Base-by-base conservation (phyloP, 2,113 vertebrate species). In the Heliornis fulica region DNA sequence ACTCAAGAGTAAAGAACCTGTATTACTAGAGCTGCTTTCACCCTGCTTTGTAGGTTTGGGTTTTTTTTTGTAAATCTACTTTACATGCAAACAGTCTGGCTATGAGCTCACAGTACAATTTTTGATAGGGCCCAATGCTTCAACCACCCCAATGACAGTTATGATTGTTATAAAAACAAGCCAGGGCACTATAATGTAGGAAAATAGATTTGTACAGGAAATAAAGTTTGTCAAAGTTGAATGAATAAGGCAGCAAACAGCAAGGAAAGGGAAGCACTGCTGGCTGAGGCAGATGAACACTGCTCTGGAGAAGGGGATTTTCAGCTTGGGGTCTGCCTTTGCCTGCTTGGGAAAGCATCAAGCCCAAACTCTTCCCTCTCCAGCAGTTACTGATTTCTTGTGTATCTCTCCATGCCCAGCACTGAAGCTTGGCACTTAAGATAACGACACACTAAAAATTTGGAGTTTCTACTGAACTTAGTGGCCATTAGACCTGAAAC, bases 401-500 rank as follows among this genome's bases (percentile, higher is more conserved):
- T 31, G 8, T 34, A 43, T 80, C 60, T 78, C 22, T 82, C 50
- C 40, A 38, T 2, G 46, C 16, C 43, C 28, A 60, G 2, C 12
- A 18, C 9, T 12, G n/a, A 13, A n/a, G 9, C 17, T 2, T 45
- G 70, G 21, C 32, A 64, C 3, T 5, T 16, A 38, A 66, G 46
- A 50, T 0, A 14, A 3, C 2, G 4, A 81, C 23, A 43, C 45
- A n/a, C 22, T 65, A 34, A 76, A 69, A 87, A 48, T 12, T 9
- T 10, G 17, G 34, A 41, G 46, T 38, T 88, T 66, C 40, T 46
- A 40, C 2, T 56, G 32, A 83, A 94, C 64, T 77, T 4, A 4
- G 1, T 23, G 18, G 31, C 36, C 0, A 0, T 2, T 40, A 3
- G 21, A 74, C 40, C 23, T 65, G 34, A 81, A 71, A 79, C 26